Evolutionary conservation across 2,113 vertebrate genomes (phyloP), one percentile per base, ranked within the genome.

Genomic region (Myotis brandtii): DNA sequence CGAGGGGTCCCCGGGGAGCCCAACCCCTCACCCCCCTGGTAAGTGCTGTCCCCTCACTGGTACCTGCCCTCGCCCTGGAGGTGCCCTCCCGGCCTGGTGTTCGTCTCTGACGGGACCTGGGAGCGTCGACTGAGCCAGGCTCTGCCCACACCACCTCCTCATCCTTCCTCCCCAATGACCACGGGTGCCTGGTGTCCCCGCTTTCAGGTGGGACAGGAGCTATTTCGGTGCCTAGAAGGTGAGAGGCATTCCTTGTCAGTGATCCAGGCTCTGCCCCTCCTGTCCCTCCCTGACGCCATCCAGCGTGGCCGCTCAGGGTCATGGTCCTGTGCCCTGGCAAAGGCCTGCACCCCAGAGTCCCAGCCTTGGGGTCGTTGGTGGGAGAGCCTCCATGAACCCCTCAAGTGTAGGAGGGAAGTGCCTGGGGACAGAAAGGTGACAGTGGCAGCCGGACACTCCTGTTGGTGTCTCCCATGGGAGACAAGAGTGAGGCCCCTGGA

Each of bases 1-100:
- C 3, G 50, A 69, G 12, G 52, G 37, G 21, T 23, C 73, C 9
- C 52, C 48, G 1, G 76, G 12, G 46, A 64, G 20, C 54, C 52
- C 4, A 0, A 52, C 85, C 10, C 21, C 81, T 64, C 5, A 59
- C 50, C 32, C 50, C 25, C 79, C 96, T n/a, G 97, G 97, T 97
- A 93, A 88, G 88, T 37, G 11, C 64, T 32, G 18, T 23, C 59
- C 76, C 50, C 77, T 34, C 50, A 0, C 48, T 14, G 25, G 25
- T 43, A 18, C 77, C 21, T 7, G 6, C 52, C 52, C 43, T 34
- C 9, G n/a, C 67, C 34, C n/a, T 34, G 67, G n/a, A 2, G 72
- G 43, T 20, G 27, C 73, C 43, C 46, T 1, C 40, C 0, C 0
- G 8, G 43, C 46, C 46, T 48, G 27, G 14, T 5, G 16, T 6